These are phyloP conservation scores for Passer domesticus DNA, from an alignment of 2,113 vertebrate genomes.

Conservation along the genomic window DNA sequence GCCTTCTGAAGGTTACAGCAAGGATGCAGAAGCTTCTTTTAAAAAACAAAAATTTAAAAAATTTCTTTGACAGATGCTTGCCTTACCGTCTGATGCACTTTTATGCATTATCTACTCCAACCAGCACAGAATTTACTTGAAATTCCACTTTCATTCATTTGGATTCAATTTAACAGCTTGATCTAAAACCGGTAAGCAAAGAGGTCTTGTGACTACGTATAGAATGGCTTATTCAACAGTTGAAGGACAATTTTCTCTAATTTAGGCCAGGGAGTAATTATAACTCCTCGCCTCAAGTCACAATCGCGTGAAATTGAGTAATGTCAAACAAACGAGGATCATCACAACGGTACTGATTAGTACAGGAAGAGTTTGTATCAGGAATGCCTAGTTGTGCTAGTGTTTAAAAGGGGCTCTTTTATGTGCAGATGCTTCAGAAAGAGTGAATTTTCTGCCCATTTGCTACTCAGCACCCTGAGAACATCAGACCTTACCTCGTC, in stretches of 20 bases:
- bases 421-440: neutral
- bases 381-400: neutral
- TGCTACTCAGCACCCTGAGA: neutral
- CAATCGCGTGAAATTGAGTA: neutral
- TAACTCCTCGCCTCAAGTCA: neutral
- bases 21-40: neutral
- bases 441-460: neutral
- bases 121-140: neutral
- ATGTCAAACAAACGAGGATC: neutral
- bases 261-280: neutral
- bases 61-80: neutral
- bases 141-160: neutral
- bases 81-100: neutral
- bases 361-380: neutral
- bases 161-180: neutral
- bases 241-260: neutral
- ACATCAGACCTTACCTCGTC: neutral
- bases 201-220: neutral
- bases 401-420: neutral
- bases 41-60: neutral
- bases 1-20: neutral
- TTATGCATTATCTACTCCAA: neutral
- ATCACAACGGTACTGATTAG: neutral
- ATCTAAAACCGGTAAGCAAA: neutral
- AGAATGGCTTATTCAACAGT: neutral